Percentiles rank a stretch among this genome's conserved stretches.
phyloP scores from a whole-genome alignment of 2,888 invertebrate species.

The Polydrusus cervinus region DNA sequence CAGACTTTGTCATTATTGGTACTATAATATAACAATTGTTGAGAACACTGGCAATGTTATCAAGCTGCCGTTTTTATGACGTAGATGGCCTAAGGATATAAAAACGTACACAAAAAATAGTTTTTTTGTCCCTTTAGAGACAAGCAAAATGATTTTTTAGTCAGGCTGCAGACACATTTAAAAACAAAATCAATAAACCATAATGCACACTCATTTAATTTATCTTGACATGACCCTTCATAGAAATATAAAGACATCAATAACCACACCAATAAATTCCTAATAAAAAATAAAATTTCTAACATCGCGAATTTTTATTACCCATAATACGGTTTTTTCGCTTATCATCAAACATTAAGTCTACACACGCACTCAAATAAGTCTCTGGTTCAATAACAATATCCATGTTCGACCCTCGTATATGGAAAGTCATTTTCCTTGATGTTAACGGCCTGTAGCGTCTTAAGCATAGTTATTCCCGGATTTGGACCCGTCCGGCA shows the following conservation, averaged over 20 bases:
- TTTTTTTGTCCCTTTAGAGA: no score
- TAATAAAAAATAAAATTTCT: constrained; percentile 25
- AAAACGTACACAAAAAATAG: no score
- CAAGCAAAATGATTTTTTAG: no score
- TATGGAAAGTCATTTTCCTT: constrained; percentile 54
- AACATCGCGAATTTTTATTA: constrained; percentile 39
- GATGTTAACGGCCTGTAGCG: constrained; percentile 53
- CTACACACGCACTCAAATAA: constrained; percentile 53
- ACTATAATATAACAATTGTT: no score
- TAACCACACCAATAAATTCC: not conserved
- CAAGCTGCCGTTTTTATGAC: no score
- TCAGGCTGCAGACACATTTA: no score
- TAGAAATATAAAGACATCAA: constrained; percentile 11
- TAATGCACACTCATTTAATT: no score
- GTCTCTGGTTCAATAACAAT: constrained; percentile 53
- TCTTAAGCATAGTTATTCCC: constrained; percentile 54
- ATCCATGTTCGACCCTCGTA: constrained; percentile 53
- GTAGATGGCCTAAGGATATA: no score
- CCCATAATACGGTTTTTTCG: constrained; percentile 11
- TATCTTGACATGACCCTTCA: no score
- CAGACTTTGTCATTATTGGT: no score
- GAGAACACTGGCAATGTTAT: no score
- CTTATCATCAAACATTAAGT: constrained; percentile 50
- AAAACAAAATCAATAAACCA: no score
- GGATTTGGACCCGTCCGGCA: constrained; percentile 44